Evolutionary conservation across 2,888 invertebrate species (phyloP).

Genomic region (Drosophila macrospina): DNA sequence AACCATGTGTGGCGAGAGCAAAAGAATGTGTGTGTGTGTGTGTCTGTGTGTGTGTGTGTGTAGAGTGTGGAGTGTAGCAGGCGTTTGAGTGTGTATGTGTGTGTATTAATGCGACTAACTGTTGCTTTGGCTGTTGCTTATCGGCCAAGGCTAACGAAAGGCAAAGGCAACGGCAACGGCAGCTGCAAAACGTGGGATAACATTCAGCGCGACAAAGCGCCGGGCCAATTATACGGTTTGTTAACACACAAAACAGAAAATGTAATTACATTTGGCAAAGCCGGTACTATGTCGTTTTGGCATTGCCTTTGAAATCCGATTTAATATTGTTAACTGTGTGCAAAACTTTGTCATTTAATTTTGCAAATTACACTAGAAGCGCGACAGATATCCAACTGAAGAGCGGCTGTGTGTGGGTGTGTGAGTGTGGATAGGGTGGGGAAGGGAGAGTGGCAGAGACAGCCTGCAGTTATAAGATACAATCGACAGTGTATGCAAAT

Average conservation of each 20-base stretch:
- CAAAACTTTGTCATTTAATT: slow-evolving; percentile 80
- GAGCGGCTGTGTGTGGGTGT: neutral
- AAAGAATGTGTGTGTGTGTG: neutral
- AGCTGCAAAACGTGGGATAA: slow-evolving; percentile 26
- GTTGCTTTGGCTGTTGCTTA: slow-evolving; percentile 45
- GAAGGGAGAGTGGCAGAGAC: neutral
- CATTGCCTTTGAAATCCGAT: slow-evolving; percentile 75
- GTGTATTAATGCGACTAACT: slow-evolving; percentile 40
- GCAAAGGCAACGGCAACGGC: slow-evolving; percentile 5
- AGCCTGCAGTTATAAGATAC: slow-evolving; percentile 12
- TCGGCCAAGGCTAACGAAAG: slow-evolving; percentile 28
- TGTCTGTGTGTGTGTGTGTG: slow-evolving; percentile 21
- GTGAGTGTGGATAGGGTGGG: neutral
- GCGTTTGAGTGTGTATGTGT: slow-evolving; percentile 17
- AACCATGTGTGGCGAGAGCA: slow-evolving; percentile 19
- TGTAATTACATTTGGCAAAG: slow-evolving; percentile 78
- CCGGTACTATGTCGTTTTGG: slow-evolving; percentile 27
- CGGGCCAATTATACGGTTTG: slow-evolving; percentile 79
- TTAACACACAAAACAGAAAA: slow-evolving; percentile 81
- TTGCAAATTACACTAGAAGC: slow-evolving; percentile 63
- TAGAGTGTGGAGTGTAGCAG: neutral
- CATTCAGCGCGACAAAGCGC: slow-evolving; percentile 53
- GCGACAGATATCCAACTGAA: slow-evolving; percentile 24
- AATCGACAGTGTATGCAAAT: slow-evolving; percentile 58
- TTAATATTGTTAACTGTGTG: slow-evolving; percentile 81